These are phyloP conservation scores for Pyrgus malvae DNA, from an alignment of 2,888 invertebrate species.

Conservation along the genomic window DNA sequence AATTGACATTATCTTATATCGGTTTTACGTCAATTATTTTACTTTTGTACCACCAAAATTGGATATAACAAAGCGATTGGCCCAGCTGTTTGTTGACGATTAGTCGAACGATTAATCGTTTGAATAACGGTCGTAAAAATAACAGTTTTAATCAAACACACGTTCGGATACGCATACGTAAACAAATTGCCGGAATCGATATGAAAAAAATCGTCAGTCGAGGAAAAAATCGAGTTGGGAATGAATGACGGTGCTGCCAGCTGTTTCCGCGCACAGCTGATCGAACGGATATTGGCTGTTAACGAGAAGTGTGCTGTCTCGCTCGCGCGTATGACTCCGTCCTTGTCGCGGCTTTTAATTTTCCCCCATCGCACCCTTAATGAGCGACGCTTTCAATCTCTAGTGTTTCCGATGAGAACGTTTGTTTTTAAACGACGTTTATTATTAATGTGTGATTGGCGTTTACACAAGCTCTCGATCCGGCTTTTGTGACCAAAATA, in stretches of 20 bases:
- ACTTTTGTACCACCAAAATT: neutral
- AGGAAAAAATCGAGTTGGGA: conserved; percentile 39
- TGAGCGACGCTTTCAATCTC: conserved; percentile 49
- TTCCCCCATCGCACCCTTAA: conserved; percentile 57
- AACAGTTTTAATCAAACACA: conserved; percentile 18
- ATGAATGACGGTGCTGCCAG: conserved; percentile 65
- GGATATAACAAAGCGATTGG: neutral
- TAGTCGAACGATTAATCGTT: conserved; percentile 9
- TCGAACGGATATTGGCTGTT: conserved; percentile 79
- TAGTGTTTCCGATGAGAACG: conserved; percentile 29
- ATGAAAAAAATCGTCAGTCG: conserved; percentile 51
- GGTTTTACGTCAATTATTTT: neutral
- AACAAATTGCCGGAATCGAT: conserved; percentile 33
- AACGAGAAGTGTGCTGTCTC: conserved; percentile 52
- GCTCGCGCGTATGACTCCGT: conserved; percentile 42
- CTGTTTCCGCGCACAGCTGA: conserved; percentile 79
- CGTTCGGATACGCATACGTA: conserved; percentile 11
- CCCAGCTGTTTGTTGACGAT: conserved; percentile 14
- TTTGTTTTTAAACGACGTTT: conserved; percentile 14
- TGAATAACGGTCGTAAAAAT: conserved; percentile 14
- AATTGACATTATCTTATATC: no score
- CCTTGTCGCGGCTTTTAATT: conserved; percentile 55
- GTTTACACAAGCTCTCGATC: neutral
- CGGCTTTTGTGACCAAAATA: no score
- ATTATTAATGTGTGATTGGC: neutral